A percentile compares a stretch with the other conserved stretches of the same genome.
These are phyloP conservation scores for Chitala chitala DNA, from an alignment of 2,113 vertebrate genomes.

Conservation along the genomic window DNA sequence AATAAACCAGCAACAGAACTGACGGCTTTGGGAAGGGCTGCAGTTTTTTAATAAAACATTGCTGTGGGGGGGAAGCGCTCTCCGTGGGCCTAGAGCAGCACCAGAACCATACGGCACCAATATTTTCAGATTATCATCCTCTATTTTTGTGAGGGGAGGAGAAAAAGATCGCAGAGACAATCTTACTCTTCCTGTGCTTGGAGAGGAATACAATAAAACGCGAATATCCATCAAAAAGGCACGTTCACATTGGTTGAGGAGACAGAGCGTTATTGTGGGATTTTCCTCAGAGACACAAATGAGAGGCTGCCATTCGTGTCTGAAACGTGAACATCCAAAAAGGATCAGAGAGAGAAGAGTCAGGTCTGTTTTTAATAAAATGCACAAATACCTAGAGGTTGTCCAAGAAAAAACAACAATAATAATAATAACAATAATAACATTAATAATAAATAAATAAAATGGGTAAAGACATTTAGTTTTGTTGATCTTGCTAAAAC, in stretches of 20 bases:
- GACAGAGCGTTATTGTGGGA: neutral
- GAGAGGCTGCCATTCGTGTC: neutral
- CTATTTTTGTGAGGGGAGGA: conserved; percentile 8
- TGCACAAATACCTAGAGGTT: neutral
- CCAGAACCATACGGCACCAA: neutral
- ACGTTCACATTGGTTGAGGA: neutral
- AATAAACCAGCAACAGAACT: conserved; percentile 15
- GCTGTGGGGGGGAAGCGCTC: conserved; percentile 18
- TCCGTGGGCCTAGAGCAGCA: conserved; percentile 3
- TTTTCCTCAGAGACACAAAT: neutral
- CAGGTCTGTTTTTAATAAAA: neutral
- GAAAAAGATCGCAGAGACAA: neutral
- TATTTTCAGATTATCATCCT: conserved; percentile 3
- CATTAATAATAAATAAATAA: too few species aligned
- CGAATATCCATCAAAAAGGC: conserved; percentile 9
- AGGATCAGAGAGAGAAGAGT: too few species aligned
- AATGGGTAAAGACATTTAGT: neutral
- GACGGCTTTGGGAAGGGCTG: conserved; percentile 5
- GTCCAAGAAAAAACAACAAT: conserved; percentile 8
- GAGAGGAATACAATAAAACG: conserved; percentile 6
- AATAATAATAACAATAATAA: too few species aligned
- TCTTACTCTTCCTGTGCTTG: neutral
- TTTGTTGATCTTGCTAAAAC: neutral
- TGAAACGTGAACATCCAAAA: neutral
- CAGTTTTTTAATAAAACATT: conserved; percentile 30